These are phyloP conservation scores for Phataginus tricuspis DNA, from an alignment of 2,797 vertebrate species.

Conservation along the genomic window DNA sequence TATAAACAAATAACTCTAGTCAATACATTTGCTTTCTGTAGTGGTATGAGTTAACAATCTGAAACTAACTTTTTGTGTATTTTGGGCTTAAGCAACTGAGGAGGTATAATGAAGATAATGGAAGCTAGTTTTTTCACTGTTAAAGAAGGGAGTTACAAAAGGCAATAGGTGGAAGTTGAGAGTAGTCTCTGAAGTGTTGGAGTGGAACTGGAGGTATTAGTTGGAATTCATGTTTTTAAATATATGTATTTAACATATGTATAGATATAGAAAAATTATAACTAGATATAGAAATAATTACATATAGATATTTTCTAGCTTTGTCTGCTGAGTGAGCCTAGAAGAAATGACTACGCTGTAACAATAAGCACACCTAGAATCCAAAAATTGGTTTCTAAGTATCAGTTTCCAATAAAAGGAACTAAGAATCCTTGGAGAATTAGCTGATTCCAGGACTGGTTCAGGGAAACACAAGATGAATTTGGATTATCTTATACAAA, in stretches of 20 bases:
- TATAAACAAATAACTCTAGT: constrained; percentile 15
- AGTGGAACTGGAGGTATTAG: not conserved
- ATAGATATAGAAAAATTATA: not conserved
- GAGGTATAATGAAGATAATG: not conserved
- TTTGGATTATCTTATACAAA: not conserved
- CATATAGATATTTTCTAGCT: not conserved
- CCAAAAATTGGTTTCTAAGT: not conserved
- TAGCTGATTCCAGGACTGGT: not conserved
- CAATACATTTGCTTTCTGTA: not conserved
- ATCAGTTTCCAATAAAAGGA: not conserved
- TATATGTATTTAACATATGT: not conserved
- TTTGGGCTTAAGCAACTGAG: not conserved
- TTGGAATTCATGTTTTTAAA: not conserved
- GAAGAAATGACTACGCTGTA: constrained; percentile 9
- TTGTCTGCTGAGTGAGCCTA: not conserved
- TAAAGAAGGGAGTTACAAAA: not conserved
- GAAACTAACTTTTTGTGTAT: not conserved
- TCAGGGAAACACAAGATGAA: not conserved
- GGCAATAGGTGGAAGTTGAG: not conserved
- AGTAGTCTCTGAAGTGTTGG: not conserved
- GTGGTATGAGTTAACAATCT: not conserved
- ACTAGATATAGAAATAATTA: not conserved
- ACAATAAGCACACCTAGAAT: not conserved
- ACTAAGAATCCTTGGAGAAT: not conserved
- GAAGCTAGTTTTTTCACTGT: not conserved